Evolutionary conservation across 2,113 vertebrate genomes (phyloP), one percentile per base, ranked within the genome.

Genomic region (Hippopotamus amphibius): DNA sequence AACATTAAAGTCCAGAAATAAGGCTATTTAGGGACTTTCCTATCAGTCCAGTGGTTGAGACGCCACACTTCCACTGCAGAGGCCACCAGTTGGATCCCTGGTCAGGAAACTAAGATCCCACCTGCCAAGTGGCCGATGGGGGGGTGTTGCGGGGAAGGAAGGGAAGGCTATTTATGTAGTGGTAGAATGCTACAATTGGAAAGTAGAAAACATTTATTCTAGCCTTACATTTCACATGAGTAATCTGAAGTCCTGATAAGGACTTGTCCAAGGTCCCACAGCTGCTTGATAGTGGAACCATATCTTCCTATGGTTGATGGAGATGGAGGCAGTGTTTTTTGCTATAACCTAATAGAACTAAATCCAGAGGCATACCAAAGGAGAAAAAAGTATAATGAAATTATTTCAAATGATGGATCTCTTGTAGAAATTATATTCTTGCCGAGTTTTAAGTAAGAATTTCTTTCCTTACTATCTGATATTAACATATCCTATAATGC

Each of bases 381-480:
- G 43, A 61, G 22, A 41, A 71, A 77, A 87, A 37, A n/a, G 2
- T 79, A 61, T 83, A 55, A 19, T 84, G 65, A 88, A 66, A 85
- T 93, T 61, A 71, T 88, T 97, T 81, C 19, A 80, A 92, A 76
- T 80, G 30, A 41, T 85, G 50, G 15, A 59, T 79, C 11, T 88
- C 66, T 87, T 66, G 10, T 48, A 77, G 48, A 93, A 33, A 90
- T 81, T 92, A 72, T 6, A 65, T 85, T 81, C 13, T 80, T 88
- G 26, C 53, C 66, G 53, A 72, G 17, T 72, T 94, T 96, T 95
- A 93, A 90, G 65, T 89, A 71, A 88, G 77, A 63, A 53, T 21
- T 37, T 95, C 46, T 83, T 74, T 66, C n/a, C 41, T 90, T 92
- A n/a, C 1, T 69, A 17, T 79, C 59, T 88, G 65, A 61, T 43